These are phyloP conservation scores for Nowickia ferox DNA, from an alignment of 2,888 invertebrate genomes.

Conservation along the genomic window DNA sequence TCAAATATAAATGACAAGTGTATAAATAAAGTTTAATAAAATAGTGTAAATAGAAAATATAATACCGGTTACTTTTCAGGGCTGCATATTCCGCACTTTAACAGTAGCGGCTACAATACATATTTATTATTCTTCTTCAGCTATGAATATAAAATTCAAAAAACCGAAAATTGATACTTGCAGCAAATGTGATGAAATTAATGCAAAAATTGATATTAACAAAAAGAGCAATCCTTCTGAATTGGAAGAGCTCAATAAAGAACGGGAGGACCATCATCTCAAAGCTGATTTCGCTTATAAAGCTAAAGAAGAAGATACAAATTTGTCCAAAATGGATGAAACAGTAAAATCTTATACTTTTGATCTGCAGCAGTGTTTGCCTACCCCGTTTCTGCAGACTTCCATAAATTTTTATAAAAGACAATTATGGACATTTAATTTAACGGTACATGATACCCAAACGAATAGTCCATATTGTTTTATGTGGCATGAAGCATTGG, in stretches of 20 bases:
- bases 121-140: constrained; percentile 16
- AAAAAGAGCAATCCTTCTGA: constrained; percentile 19
- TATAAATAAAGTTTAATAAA: too few relatives aligned
- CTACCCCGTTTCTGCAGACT: not conserved
- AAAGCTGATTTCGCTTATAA: constrained; percentile 24
- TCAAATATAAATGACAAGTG: too few relatives aligned
- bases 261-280: constrained; percentile 22
- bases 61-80: too few relatives aligned
- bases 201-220: constrained; percentile 9
- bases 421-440: too few relatives aligned
- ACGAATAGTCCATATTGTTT: too few relatives aligned
- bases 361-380: constrained; percentile 27
- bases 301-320: constrained; percentile 21
- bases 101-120: too few relatives aligned
- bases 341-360: constrained; percentile 12
- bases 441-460: too few relatives aligned
- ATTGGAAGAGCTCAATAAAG: constrained; percentile 16
- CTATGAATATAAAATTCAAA: constrained; percentile 28
- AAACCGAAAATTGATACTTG: constrained; percentile 20
- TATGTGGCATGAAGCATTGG: too few relatives aligned
- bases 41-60: too few relatives aligned
- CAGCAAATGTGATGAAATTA: constrained; percentile 21
- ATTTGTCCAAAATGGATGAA: constrained; percentile 23
- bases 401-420: not conserved
- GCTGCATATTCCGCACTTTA: too few relatives aligned